These are phyloP conservation scores for Eptesicus fuscus DNA, from an alignment of 2,113 vertebrate species.

Conservation along the genomic window DNA sequence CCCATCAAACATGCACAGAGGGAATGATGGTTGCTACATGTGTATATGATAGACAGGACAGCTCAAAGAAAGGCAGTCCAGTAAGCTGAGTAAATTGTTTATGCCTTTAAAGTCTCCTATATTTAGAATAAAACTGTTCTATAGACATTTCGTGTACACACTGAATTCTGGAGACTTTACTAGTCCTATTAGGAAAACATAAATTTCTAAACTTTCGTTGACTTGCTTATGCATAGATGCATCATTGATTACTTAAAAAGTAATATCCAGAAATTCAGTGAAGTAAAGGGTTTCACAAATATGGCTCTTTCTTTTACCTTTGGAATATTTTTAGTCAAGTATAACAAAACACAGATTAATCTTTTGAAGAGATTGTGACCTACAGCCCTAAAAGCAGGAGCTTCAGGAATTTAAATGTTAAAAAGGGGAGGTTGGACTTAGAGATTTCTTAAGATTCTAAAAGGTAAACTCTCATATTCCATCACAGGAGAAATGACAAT, in stretches of 20 bases:
- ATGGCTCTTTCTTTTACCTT: neutral
- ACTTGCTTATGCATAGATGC: neutral
- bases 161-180: conserved; percentile 24
- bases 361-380: neutral
- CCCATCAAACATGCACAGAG: conserved; percentile 46
- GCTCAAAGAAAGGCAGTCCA: conserved; percentile 63
- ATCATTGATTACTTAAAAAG: neutral
- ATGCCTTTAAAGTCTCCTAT: conserved; percentile 49
- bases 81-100: conserved; percentile 61
- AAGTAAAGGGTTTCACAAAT: neutral
- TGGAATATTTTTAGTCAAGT: conserved; percentile 1
- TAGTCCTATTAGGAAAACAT: neutral
- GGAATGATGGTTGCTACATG: conserved; percentile 49
- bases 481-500: neutral
- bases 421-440: conserved; percentile 15
- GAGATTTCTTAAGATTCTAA: conserved; percentile 33
- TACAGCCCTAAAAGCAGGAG: neutral
- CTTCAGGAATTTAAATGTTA: conserved; percentile 38
- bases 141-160: neutral
- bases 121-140: conserved; percentile 67
- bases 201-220: neutral
- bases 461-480: neutral
- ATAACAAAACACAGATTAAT: neutral
- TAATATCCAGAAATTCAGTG: neutral
- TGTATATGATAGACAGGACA: conserved; percentile 70